Base-by-base conservation (phyloP, 2,888 invertebrate genomes). In the Xylota segnis region DNA sequence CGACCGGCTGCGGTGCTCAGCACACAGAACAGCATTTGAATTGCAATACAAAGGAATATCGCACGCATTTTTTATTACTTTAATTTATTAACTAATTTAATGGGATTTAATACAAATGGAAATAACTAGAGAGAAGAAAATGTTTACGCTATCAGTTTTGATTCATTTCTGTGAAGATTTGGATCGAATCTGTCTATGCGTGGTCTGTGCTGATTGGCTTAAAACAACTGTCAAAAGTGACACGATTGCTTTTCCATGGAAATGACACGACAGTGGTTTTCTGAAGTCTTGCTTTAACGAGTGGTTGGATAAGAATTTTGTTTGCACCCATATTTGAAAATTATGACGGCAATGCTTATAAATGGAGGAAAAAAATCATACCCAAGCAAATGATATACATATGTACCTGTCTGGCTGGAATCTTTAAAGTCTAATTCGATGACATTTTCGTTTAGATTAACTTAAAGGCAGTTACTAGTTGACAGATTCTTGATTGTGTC, bases 1-100 rank as follows among this genome's bases (percentile, higher is more conserved):
- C 99, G 94, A 89, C 97, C 95, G 88, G 95, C 95, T 29, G 89
- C 78, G 3, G 88, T 89, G 47, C 88, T 87, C 10, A 91, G 47
- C 0, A 89, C 82, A 45, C 89, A 88, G 14, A 91, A 86, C 32
- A 88, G 87, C 54, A 90, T 56, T 74, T 90, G 90, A 18, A 87
- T 52, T 7, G 63, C 58, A 40, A 82, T 37, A 34, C 70, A 63
- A 3, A 81, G 47, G 10, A 81, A 59, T 45, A 86, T 32, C 45
- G 71, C 56, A 61, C 79, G 82, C 83, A 86, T 83, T 47, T 18
- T n/a, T 66, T 68, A n/a, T 71, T 29, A 43, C 58, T 70, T 59
- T 74, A 52, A 78, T 82, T 58, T 18, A 82, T 87, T 75, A 76
- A 81, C 88, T 87, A 82, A 75, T 79, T 54, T 56, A 70, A 27